Evolutionary conservation across 2,113 vertebrate genomes (phyloP).

Genomic region (Rhynchomys soricoides): DNA sequence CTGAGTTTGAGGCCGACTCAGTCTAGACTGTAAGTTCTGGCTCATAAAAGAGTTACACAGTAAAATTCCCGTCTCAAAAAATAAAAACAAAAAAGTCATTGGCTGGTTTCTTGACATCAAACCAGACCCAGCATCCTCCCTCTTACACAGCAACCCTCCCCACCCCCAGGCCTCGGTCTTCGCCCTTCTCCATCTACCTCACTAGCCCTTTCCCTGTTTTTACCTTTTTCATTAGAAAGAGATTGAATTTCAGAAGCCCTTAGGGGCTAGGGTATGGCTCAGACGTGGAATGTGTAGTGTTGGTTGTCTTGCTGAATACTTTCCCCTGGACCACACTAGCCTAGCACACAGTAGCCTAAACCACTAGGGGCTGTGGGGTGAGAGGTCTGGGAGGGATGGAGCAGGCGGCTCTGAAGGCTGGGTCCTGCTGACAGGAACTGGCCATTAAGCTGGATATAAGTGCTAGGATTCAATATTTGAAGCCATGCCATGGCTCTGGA

Average conservation of each 20-base stretch:
- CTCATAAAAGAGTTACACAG: neutral
- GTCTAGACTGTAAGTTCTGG: neutral
- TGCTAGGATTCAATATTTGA: neutral
- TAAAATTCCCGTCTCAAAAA: neutral
- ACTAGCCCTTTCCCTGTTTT: neutral
- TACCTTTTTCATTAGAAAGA: neutral
- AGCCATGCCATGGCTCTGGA: neutral
- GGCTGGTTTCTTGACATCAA: neutral
- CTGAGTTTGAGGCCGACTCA: neutral
- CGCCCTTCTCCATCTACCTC: neutral
- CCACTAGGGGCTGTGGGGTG: neutral
- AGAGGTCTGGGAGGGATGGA: neutral
- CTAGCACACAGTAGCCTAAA: neutral
- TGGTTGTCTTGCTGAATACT: neutral
- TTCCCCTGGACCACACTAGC: neutral
- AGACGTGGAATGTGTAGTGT: neutral
- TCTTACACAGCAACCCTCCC: neutral
- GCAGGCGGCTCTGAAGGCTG: neutral
- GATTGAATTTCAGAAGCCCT: constrained; percentile 15
- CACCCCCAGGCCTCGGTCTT: neutral
- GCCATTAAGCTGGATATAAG: neutral
- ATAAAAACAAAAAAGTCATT: neutral
- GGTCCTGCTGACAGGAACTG: neutral
- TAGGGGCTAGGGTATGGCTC: neutral
- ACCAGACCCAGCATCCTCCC: neutral